Evolutionary conservation across 64 coral and sea anemone species (phyloP), one percentile per base, ranked within the genome.

Genomic region (Stichodactyla helianthus): DNA sequence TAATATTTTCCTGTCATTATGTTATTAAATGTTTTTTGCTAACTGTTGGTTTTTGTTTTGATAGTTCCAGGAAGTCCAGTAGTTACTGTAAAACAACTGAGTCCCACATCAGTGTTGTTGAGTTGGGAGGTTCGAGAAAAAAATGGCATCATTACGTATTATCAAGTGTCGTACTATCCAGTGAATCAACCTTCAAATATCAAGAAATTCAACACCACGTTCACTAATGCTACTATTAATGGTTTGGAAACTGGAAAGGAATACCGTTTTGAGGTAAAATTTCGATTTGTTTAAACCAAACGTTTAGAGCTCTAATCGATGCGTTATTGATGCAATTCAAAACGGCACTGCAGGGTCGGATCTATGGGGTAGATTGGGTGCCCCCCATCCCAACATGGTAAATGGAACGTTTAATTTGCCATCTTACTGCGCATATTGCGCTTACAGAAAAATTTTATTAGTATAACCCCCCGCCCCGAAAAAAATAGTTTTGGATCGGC

Each of bases 51-150:
- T 78, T 1, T 74, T 77, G 19, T 82, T 23, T 31, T 44, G 35
- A 35, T 77, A 89, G 82, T 89, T 84, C 88, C 88, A 50, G 81
- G 82, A 44, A 71, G 51, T 19, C 88, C 88, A 4, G 81, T 64
- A n/a, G 62, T 82, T 0, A 68, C 65, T 84, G 27, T 87, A 31
- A 27, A 54, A 82, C 59, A 89, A 60, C 59, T 71, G 51, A 54
- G 35, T 22, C 9, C 62, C 28, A 70, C 55, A 17, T 31, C 59
- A 27, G 62, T 89, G 51, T 10, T 27, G 15, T 12, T 89, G 15
- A 71, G 63, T 17, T 89, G 88, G 88, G 65, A 50, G 16, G 16
- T 89, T 8, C 2, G 59, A n/a, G 17, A 84, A 7, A 83, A 55
- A 31, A 89, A 89, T 7, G 88, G 82, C 7, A 0, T 89, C 54